A percentile compares a stretch with the other conserved stretches of the same genome.
These are phyloP conservation scores for Sarcophaga carnaria DNA, from an alignment of 2,888 invertebrate species.

Conservation along the genomic window DNA sequence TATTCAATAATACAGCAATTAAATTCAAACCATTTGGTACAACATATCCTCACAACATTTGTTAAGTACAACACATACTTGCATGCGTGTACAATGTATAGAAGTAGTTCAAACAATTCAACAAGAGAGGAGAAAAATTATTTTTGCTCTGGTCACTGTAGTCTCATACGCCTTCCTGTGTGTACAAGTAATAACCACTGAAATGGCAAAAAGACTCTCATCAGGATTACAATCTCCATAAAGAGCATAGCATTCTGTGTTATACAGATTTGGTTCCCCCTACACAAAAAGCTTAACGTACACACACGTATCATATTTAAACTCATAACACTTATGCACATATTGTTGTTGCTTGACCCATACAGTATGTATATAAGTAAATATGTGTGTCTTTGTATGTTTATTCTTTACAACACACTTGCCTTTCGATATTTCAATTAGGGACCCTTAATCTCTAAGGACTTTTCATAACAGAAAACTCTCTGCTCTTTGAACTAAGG, in stretches of 20 bases:
- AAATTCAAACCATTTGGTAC: too few species aligned
- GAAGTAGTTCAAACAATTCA: too few species aligned
- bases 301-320: background rate
- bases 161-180: background rate
- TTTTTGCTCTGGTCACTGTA: too few species aligned
- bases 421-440: slow-evolving; percentile 63
- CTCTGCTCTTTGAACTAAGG: slow-evolving; percentile 9
- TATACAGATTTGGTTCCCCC: slow-evolving; percentile 43
- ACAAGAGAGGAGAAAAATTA: too few species aligned
- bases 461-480: slow-evolving; percentile 49
- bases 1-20: background rate
- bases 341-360: slow-evolving; percentile 39
- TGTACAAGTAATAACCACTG: slow-evolving; percentile 57
- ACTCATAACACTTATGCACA: slow-evolving; percentile 2
- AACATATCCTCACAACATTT: too few species aligned
- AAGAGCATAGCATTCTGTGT: slow-evolving; percentile 34
- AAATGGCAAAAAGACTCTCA: slow-evolving; percentile 22
- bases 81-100: too few species aligned
- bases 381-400: background rate
- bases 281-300: slow-evolving; percentile 13
- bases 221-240: slow-evolving; percentile 42
- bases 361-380: background rate
- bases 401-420: slow-evolving; percentile 39
- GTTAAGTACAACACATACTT: too few species aligned
- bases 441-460: slow-evolving; percentile 49